phyloP scores from a whole-genome alignment of 1,140 invertebrate species.

The Pinna nobilis region DNA sequence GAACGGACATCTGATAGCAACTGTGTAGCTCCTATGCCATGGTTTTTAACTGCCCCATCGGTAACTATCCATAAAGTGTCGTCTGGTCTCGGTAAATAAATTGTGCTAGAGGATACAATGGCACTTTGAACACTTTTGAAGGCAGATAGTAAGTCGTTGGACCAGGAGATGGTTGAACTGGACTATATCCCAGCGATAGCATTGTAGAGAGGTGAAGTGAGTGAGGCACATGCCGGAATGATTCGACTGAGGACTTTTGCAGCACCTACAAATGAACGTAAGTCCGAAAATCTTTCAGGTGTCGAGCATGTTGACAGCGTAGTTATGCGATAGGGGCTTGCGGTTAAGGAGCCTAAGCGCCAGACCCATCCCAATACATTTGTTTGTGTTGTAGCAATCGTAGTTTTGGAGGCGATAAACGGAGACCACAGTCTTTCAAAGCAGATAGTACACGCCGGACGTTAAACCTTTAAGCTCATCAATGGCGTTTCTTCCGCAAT shows the following conservation, averaged over 20 bases:
- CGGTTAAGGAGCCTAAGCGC: conserved; percentile 13
- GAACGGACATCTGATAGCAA: conserved; percentile 21
- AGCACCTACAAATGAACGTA: conserved; percentile 47
- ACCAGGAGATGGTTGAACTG: conserved; percentile 37
- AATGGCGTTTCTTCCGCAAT: conserved; percentile 15
- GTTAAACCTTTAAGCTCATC: conserved; percentile 2
- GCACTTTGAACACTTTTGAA: conserved; percentile 28
- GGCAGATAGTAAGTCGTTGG: conserved; percentile 15
- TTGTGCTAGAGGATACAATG: conserved; percentile 21
- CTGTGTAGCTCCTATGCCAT: conserved; percentile 39
- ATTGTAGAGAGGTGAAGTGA: conserved; percentile 39
- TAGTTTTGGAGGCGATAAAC: conserved; percentile 8
- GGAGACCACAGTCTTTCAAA: conserved; percentile 19
- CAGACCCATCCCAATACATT: conserved; percentile 31
- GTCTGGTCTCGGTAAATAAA: conserved; percentile 35
- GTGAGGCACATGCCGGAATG: conserved; percentile 34
- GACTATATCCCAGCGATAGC: conserved; percentile 39
- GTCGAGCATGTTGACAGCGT: conserved; percentile 21
- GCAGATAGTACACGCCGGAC: conserved; percentile 22
- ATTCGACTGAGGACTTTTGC: conserved; percentile 42
- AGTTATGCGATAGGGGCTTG: conserved; percentile 43
- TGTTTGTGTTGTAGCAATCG: background rate
- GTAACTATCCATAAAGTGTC: conserved; percentile 53
- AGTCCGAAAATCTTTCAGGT: conserved; percentile 33
- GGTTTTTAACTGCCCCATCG: conserved; percentile 40